Base-by-base conservation (phyloP, 2,888 invertebrate genomes). In the Drosophila nr. perissopoda region DNA sequence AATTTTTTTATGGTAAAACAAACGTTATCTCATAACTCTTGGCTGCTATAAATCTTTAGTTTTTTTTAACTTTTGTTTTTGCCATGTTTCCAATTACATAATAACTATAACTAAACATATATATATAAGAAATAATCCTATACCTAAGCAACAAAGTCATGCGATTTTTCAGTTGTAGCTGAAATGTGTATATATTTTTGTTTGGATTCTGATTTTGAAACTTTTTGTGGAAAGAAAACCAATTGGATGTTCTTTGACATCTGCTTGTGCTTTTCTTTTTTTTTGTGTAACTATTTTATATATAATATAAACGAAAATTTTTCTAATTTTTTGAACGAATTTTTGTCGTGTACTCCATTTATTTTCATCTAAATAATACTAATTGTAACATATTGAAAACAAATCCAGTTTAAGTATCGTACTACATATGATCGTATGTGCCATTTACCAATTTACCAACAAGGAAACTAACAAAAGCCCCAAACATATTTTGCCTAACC, bases 131-230 rank as follows among this genome's bases (percentile, higher is more conserved):
- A 71, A 73, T 83, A 76, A 71, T 77, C 59, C 49, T 81, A 59
- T 60, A 21, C 63, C 49, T 66, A 80, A 56, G 54, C 53, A 82
- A 64, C 70, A 71, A 80, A 85, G 85, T 74, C 70, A 66, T 79
- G 66, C 69, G 27, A 66, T 72, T 81, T 80, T 85, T 86, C 6
- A 66, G 70, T 88, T 89, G 89, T 89, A 88, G 89, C 70, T 87
- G 89, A 83, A 82, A 87, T 87, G 85, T 81, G 85, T 74, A 78
- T 65, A 60, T 46, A 27, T 49, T 76, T 81, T 74, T 67, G 27
- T 75, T 61, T 62, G 46, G 62, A 18, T 7, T 21, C 13, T 71
- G 63, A 70, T 73, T 73, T 63, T 63, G 27, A 59, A 56, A 61
- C 69, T 67, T 71, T 76, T 68, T 48, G 68, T 34, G 38, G 18